These are phyloP conservation scores for Polydesmus complanatus DNA, from an alignment of 2,888 invertebrate genomes.

Conservation along the genomic window DNA sequence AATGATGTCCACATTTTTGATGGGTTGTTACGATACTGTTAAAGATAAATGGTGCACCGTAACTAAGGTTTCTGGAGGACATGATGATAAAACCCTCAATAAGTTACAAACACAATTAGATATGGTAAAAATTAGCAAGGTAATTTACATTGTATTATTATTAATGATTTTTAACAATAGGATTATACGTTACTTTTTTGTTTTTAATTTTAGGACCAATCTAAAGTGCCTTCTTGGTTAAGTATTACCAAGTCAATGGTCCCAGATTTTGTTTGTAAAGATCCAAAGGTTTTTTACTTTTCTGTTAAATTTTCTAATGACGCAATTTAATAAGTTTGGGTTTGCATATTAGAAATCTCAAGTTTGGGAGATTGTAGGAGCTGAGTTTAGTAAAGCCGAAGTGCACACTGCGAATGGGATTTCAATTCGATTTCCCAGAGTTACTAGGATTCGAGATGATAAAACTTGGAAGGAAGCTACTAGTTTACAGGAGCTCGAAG, in stretches of 20 bases:
- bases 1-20: conserved; percentile 81
- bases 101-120: conserved; percentile 49
- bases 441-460: conserved; percentile 56
- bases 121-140: conserved; percentile 66
- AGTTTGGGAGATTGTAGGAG: conserved; percentile 87
- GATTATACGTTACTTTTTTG: not conserved
- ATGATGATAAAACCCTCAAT: conserved; percentile 72
- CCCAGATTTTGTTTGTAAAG: conserved; percentile 73
- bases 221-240: conserved; percentile 63
- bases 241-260: conserved; percentile 65
- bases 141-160: conserved; percentile 12
- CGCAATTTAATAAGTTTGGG: not conserved
- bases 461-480: conserved; percentile 77
- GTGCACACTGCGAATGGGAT: conserved; percentile 86
- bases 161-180: not conserved
- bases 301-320: not conserved
- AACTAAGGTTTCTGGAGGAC: conserved; percentile 63
- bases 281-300: conserved; percentile 66
- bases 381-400: conserved; percentile 41
- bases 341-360: conserved; percentile 46
- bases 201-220: conserved; percentile 37
- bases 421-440: conserved; percentile 83
- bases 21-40: conserved; percentile 68
- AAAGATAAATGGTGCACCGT: conserved; percentile 68
- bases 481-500: conserved; percentile 54